A percentile compares a stretch with the other conserved stretches of the same genome.
Conservation (phyloP, 64 coral and sea anemone species). For the Dendrophyllia cribrosa region DNA sequence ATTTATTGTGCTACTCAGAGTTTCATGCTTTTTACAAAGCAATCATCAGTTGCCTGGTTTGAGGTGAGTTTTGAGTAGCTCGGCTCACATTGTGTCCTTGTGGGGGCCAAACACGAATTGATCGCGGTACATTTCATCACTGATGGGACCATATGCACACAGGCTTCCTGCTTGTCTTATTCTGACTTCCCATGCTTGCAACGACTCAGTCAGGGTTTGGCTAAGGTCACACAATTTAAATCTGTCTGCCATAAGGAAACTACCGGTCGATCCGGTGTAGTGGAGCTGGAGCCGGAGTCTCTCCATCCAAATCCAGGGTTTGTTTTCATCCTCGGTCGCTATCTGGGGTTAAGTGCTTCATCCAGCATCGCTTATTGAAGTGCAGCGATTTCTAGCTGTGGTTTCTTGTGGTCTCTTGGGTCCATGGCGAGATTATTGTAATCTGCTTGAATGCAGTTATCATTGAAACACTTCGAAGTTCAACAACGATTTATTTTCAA, state of each 20-base stretch:
- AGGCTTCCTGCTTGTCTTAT: conserved; percentile 2
- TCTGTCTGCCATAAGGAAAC: conserved; percentile 9
- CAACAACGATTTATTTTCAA: too few relatives aligned
- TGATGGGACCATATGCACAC: background rate
- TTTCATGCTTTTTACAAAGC: too few relatives aligned
- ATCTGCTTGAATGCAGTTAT: conserved; percentile 2
- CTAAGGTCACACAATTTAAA: conserved; percentile 49
- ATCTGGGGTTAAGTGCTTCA: conserved; percentile 17
- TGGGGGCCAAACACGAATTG: conserved; percentile 60
- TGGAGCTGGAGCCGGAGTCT: background rate
- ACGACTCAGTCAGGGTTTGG: background rate
- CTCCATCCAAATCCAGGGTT: conserved; percentile 47
- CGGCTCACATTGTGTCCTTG: conserved; percentile 5
- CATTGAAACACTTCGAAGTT: conserved; percentile 20
- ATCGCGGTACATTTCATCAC: conserved; percentile 14
- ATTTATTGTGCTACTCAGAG: too few relatives aligned
- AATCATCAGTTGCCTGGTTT: conserved; percentile 34
- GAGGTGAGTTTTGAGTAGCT: conserved; percentile 55
- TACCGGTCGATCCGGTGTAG: conserved; percentile 8
- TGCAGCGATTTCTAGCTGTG: conserved; percentile 19
- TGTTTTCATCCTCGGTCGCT: background rate
- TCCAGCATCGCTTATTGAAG: conserved; percentile 38
- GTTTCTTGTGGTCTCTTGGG: conserved; percentile 29
- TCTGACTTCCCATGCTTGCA: conserved; percentile 53
- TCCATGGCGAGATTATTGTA: background rate